Conservation (phyloP, 2,888 invertebrate genomes). For the Amphipyra berbera region DNA sequence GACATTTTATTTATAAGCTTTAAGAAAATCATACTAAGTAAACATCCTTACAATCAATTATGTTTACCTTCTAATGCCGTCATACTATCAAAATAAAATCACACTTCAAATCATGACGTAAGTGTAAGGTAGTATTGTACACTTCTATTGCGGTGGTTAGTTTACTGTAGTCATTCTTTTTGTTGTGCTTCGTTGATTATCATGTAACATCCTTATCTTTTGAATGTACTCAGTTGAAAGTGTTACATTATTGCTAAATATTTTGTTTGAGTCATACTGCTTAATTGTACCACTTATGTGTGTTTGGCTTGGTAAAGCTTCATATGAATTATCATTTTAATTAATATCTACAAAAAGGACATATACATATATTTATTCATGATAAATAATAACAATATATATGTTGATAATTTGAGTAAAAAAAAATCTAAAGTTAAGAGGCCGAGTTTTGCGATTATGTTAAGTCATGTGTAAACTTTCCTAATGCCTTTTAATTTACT, state of each 20-base stretch:
- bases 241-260: conserved; percentile 75
- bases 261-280: conserved; percentile 58
- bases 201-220: conserved; percentile 77
- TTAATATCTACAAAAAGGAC: not conserved
- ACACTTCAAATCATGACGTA: conserved; percentile 74
- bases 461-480: conserved; percentile 39
- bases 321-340: conserved; percentile 26
- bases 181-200: conserved; percentile 77
- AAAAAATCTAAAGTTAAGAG: not conserved
- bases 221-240: conserved; percentile 72
- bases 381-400: too few species aligned
- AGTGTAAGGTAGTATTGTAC: conserved; percentile 61
- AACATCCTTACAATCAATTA: conserved; percentile 14
- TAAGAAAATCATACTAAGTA: not conserved
- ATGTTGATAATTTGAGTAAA: not conserved
- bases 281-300: conserved; percentile 53
- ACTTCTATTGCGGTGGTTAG: conserved; percentile 53
- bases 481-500: conserved; percentile 40
- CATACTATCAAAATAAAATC: conserved; percentile 50
- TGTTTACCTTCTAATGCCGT: conserved; percentile 47
- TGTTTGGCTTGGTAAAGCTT: conserved; percentile 36
- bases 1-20: conserved; percentile 5
- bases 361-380: not conserved
- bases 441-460: too few species aligned
- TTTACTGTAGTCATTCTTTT: conserved; percentile 62